Conservation (phyloP, 2,797 vertebrate species). For the Microtus californicus region DNA sequence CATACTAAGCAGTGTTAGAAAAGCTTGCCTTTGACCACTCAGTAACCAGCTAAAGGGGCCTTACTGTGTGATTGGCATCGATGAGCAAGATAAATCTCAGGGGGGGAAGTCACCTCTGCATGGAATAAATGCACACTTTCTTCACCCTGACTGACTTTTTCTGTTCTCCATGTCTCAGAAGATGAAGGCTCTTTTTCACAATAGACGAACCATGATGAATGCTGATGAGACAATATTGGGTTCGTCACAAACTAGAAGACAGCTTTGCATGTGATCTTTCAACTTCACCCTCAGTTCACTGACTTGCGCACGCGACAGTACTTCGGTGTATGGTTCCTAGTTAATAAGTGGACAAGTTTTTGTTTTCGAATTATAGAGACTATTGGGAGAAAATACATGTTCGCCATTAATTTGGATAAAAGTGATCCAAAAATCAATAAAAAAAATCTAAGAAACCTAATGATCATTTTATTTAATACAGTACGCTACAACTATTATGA, state of each 20-base stretch:
- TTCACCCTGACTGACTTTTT: conserved; percentile 70
- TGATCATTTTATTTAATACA: conserved; percentile 69
- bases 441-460: conserved; percentile 74
- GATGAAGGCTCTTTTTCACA: conserved; percentile 67
- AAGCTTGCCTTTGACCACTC: conserved; percentile 49
- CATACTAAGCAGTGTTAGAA: conserved; percentile 29
- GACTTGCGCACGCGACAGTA: conserved; percentile 68
- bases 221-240: conserved; percentile 75
- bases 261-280: conserved; percentile 63
- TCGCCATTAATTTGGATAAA: conserved; percentile 59
- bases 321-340: conserved; percentile 23
- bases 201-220: conserved; percentile 67
- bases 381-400: conserved; percentile 56
- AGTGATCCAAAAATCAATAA: neutral
- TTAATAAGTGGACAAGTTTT: conserved; percentile 54
- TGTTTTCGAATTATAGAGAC: conserved; percentile 65
- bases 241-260: conserved; percentile 57
- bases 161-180: conserved; percentile 68
- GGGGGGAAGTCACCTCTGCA: conserved; percentile 38
- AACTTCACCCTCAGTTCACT: conserved; percentile 36
- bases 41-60: neutral
- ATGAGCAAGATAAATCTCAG: conserved; percentile 56
- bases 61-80: conserved; percentile 51
- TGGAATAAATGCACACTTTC: conserved; percentile 42
- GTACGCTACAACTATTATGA: conserved; percentile 50